phyloP scores from a whole-genome alignment of 2,113 vertebrate species.

The Percina caprodes region DNA sequence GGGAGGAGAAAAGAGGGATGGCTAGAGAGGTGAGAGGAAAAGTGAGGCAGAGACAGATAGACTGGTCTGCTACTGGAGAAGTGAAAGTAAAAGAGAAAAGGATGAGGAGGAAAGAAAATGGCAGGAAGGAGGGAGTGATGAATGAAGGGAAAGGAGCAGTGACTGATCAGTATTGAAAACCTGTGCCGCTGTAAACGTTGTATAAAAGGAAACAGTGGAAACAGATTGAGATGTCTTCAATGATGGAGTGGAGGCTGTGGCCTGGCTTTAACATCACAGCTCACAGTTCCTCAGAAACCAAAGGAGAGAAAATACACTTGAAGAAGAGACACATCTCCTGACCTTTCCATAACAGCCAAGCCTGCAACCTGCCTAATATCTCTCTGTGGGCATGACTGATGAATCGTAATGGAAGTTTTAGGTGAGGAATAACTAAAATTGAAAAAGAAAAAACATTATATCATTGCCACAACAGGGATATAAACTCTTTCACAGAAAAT shows the following conservation, averaged over 20 bases:
- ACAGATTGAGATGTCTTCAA: slow-evolving; percentile 79
- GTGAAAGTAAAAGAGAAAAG: slow-evolving; percentile 46
- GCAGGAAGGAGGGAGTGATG: slow-evolving; percentile 71
- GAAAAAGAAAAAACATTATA: slow-evolving; percentile 24
- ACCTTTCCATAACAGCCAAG: slow-evolving; percentile 67
- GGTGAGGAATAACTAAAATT: slow-evolving; percentile 50
- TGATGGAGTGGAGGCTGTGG: slow-evolving; percentile 79
- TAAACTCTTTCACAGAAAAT: slow-evolving; percentile 10
- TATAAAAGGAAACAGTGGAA: slow-evolving; percentile 72
- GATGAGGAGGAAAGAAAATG: slow-evolving; percentile 53
- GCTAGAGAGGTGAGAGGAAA: slow-evolving; percentile 17
- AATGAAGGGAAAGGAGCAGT: slow-evolving; percentile 78
- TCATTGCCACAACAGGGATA: not conserved
- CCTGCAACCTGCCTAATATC: slow-evolving; percentile 63
- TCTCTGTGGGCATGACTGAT: slow-evolving; percentile 57
- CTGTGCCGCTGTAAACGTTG: slow-evolving; percentile 76
- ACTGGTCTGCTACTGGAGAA: slow-evolving; percentile 38
- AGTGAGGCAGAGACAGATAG: slow-evolving; percentile 29
- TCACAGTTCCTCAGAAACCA: slow-evolving; percentile 64
- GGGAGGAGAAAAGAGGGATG: too few relatives aligned
- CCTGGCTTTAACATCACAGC: slow-evolving; percentile 55
- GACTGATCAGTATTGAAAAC: slow-evolving; percentile 82
- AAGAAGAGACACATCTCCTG: slow-evolving; percentile 75
- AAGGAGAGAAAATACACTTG: slow-evolving; percentile 64
- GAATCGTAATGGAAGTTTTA: slow-evolving; percentile 54